phyloP scores from a whole-genome alignment of 2,888 invertebrate species.

The Lasioglossum marginatum region DNA sequence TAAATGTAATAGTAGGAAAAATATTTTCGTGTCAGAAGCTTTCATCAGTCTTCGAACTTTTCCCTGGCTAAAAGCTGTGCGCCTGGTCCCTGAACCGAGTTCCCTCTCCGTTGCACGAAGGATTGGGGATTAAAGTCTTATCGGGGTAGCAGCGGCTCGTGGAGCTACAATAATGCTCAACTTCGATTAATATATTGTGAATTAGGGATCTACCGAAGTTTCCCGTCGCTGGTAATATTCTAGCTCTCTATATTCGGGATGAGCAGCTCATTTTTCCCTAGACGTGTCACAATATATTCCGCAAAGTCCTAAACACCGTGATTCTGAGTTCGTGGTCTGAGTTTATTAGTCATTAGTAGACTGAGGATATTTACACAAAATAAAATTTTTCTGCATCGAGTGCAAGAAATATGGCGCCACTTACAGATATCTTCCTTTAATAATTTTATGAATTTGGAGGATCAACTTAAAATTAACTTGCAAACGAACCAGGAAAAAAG shows the following conservation, averaged over 20 bases:
- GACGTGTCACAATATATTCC: neutral
- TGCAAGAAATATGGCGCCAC: too few relatives aligned
- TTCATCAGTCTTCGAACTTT: neutral
- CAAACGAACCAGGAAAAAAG: too few relatives aligned
- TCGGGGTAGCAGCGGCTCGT: conserved; percentile 35
- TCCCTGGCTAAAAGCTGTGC: neutral
- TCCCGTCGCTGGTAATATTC: conserved; percentile 39
- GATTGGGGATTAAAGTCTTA: conserved; percentile 58
- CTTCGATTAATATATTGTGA: conserved; percentile 63
- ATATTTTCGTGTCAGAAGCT: neutral
- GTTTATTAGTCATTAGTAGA: neutral
- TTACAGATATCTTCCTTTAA: too few relatives aligned
- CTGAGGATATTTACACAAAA: neutral
- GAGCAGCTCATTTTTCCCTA: conserved; percentile 50
- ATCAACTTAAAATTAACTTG: too few relatives aligned
- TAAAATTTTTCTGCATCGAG: neutral
- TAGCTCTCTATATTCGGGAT: conserved; percentile 15
- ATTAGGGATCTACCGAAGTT: conserved; percentile 49
- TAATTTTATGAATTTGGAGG: too few relatives aligned
- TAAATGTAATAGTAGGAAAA: neutral
- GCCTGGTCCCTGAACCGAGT: neutral
- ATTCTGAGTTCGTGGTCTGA: neutral
- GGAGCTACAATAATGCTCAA: conserved; percentile 51
- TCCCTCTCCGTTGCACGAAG: conserved; percentile 37
- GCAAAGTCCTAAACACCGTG: conserved; percentile 6